Evolutionary conservation across 2,113 vertebrate genomes (phyloP), one percentile per base, ranked within the genome.

Genomic region (Neolamprologus caudopunctatus): DNA sequence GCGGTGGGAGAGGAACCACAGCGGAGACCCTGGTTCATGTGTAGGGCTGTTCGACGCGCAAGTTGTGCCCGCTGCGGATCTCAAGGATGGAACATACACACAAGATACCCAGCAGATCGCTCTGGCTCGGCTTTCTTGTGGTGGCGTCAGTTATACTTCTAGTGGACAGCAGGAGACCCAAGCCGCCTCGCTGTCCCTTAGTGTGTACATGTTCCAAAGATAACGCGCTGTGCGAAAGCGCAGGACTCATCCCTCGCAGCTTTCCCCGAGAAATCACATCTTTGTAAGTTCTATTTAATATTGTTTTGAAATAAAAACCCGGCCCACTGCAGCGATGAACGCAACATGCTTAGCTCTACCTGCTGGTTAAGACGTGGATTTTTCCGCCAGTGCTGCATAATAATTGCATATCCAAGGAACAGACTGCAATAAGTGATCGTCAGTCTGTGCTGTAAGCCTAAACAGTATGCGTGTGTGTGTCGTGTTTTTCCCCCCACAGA

Each of bases 121-220:
- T 57, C 10, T 86, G 88, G 88, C 91, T 95, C 16, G 86, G 71
- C 45, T 37, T 87, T 9, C 88, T 94, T 4, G 24, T 88, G 61
- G 31, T 93, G 81, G 88, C 86, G 85, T 93, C 35, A 37, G 85
- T 91, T 73, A 63, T 92, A 51, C 91, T 95, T 42, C 81, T 66
- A 55, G 97, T 94, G 95, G 97, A 97, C 93, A 96, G 97, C 95
- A 98, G 96, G 96, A 98, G 96, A 96, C 95, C 97, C 91, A 97
- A 96, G 94, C 97, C 97, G 96, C 96, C 97, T 90, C 97, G 97
- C 95, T 99, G 99, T 93, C 99, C 98, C 94, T 90, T 96, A 57
- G 97, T 96, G 91, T 99, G 99, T 95, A 98, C 97, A 89, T 99
- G 99, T 96, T 99, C 97, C 97, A 99, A 99, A 98, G 99, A 99